Conservation (phyloP, 2,113 vertebrate species). For the Brienomyrus brachyistius region DNA sequence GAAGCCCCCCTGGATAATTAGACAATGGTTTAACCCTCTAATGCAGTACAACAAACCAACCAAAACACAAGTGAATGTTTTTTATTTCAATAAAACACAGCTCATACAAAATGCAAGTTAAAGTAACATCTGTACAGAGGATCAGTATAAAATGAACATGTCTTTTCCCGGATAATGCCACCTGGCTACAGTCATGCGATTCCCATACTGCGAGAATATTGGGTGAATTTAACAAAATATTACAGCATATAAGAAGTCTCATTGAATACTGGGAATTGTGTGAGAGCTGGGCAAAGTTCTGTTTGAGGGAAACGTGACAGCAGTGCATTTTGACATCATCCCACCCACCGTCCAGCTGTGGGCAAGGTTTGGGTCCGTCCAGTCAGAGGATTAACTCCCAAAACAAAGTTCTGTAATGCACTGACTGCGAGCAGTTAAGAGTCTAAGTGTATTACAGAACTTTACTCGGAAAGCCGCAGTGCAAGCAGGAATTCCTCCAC, state of each 20-base stretch:
- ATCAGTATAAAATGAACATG: background rate
- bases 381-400: conserved; percentile 59
- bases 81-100: background rate
- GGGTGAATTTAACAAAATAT: background rate
- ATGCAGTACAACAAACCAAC: background rate
- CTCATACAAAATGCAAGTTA: background rate
- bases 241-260: background rate
- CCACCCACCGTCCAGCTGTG: conserved; percentile 40
- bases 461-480: conserved; percentile 71
- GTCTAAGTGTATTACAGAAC: conserved; percentile 76
- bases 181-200: background rate
- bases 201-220: background rate
- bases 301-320: conserved; percentile 23
- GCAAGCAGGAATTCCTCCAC: conserved; percentile 53
- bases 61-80: background rate
- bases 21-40: conserved; percentile 26
- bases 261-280: background rate
- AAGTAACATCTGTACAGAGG: background rate
- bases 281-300: conserved; percentile 33
- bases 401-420: conserved; percentile 81
- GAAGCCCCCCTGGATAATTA: background rate
- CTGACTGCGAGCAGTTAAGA: conserved; percentile 68
- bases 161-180: background rate
- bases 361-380: conserved; percentile 35
- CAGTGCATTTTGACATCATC: conserved; percentile 21